These are phyloP conservation scores for Radopholus similis DNA, from an alignment of 1,140 invertebrate genomes.

Conservation along the genomic window DNA sequence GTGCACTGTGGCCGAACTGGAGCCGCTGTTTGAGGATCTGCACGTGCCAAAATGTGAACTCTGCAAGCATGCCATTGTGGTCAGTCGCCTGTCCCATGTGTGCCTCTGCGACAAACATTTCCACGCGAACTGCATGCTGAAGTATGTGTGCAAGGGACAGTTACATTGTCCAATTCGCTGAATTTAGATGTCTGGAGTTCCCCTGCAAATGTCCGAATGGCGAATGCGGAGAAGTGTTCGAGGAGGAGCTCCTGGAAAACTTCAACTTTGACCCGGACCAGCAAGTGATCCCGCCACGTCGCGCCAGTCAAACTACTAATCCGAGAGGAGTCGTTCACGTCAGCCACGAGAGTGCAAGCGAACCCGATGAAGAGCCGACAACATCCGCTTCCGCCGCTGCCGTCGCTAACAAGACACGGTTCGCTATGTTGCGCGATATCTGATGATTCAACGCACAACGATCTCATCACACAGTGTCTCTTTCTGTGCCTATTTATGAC, in stretches of 20 bases:
- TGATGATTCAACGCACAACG: neutral
- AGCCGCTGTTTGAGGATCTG: neutral
- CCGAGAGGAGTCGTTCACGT: neutral
- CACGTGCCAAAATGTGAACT: conserved; percentile 8
- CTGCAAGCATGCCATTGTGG: conserved; percentile 14
- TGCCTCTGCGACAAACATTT: neutral
- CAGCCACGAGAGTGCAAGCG: too few species aligned
- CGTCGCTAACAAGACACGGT: neutral
- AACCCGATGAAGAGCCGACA: neutral
- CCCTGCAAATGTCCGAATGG: neutral
- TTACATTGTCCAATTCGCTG: neutral
- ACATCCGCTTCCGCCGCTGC: neutral
- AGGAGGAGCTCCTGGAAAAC: conserved; percentile 2
- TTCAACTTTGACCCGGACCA: conserved; percentile 15
- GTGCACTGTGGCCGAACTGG: conserved; percentile 12
- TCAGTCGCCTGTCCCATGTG: conserved; percentile 16
- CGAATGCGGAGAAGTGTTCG: neutral
- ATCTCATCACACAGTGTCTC: neutral
- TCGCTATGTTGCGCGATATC: neutral
- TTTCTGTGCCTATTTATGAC: neutral
- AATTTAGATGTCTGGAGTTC: conserved; percentile 1
- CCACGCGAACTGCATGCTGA: conserved; percentile 19
- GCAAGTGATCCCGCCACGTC: neutral
- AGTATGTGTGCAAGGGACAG: neutral
- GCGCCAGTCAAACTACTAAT: neutral